phyloP scores from a whole-genome alignment of 1,140 invertebrate genomes.

The Rhizoglyphus robini region DNA sequence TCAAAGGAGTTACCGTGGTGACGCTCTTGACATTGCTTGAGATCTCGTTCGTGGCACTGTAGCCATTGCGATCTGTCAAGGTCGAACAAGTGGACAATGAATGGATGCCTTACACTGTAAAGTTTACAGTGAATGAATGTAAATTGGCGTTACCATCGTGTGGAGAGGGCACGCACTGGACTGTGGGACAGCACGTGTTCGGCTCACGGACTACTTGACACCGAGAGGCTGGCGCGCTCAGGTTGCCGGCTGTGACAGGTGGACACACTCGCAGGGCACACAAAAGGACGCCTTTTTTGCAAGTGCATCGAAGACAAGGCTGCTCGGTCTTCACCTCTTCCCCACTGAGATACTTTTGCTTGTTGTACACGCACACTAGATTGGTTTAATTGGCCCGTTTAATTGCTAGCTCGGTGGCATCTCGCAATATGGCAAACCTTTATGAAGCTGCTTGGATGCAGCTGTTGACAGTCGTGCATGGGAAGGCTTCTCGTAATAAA shows the following conservation, averaged over 20 bases:
- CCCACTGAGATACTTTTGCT: slow-evolving; percentile 27
- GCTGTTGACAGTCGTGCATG: background rate
- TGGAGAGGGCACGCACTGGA: slow-evolving; percentile 43
- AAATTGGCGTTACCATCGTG: background rate
- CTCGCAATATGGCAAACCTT: background rate
- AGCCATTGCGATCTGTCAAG: background rate
- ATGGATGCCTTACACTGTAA: background rate
- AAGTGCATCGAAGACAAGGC: slow-evolving; percentile 60
- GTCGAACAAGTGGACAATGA: too few species aligned
- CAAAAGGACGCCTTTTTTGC: slow-evolving; percentile 50
- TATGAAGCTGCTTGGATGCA: background rate
- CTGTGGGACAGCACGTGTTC: slow-evolving; percentile 55
- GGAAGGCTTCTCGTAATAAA: background rate
- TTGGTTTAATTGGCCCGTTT: background rate
- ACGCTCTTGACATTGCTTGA: background rate
- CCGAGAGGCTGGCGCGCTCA: background rate
- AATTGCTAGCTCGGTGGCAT: background rate
- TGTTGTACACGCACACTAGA: slow-evolving; percentile 30
- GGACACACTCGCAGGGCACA: slow-evolving; percentile 57
- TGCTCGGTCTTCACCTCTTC: slow-evolving; percentile 47
- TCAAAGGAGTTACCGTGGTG: background rate
- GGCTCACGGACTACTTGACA: slow-evolving; percentile 42
- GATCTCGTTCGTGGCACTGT: too few species aligned
- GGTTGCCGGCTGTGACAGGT: slow-evolving; percentile 41
- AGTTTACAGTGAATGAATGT: background rate